These are phyloP conservation scores for Drosophila paramelanica DNA, from an alignment of 2,888 invertebrate species.

Conservation along the genomic window DNA sequence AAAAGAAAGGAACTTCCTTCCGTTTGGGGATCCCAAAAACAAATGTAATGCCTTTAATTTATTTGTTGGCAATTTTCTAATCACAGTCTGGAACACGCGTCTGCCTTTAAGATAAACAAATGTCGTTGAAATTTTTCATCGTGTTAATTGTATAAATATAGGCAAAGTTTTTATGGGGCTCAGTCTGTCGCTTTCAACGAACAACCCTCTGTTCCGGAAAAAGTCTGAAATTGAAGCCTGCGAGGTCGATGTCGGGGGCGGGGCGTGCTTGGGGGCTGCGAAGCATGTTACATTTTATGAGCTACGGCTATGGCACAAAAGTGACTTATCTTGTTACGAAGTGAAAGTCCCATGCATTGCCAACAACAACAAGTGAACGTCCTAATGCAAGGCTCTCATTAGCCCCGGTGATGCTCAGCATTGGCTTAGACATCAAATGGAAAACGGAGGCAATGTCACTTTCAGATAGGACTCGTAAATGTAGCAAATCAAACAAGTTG, in stretches of 20 bases:
- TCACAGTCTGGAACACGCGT: conserved; percentile 45
- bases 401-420: conserved; percentile 17
- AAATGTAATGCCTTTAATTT: conserved; percentile 68
- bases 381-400: conserved; percentile 34
- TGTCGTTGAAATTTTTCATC: conserved; percentile 54
- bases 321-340: conserved; percentile 70
- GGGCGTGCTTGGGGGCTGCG: neutral
- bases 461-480: conserved; percentile 2
- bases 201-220: conserved; percentile 48
- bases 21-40: conserved; percentile 20
- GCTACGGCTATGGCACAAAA: conserved; percentile 52
- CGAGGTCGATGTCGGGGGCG: neutral
- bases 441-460: conserved; percentile 5
- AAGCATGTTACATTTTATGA: conserved; percentile 47
- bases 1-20: conserved; percentile 53
- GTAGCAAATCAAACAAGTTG: neutral
- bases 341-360: conserved; percentile 25
- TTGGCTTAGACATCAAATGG: conserved; percentile 28
- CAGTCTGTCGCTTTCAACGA: conserved; percentile 54
- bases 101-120: conserved; percentile 74
- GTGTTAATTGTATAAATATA: conserved; percentile 78
- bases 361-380: conserved; percentile 25
- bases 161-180: conserved; percentile 71
- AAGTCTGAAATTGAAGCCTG: conserved; percentile 59
- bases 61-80: conserved; percentile 75